Evolutionary conservation across 2,888 invertebrate genomes (phyloP).

Genomic region (Hoplodrina blanda): DNA sequence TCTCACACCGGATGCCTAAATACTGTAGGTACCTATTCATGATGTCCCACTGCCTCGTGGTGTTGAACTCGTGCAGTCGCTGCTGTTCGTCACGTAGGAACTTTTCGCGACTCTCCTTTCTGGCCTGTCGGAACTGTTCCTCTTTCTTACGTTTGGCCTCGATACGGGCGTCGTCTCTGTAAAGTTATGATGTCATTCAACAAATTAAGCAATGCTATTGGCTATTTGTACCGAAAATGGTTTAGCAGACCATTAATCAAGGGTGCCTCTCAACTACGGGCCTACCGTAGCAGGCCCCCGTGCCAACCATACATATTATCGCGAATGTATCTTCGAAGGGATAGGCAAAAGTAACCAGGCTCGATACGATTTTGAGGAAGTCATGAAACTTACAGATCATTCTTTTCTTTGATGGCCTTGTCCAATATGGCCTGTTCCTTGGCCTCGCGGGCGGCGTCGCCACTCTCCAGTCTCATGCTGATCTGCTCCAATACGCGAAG

Average conservation of each 20-base stretch:
- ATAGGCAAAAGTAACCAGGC: too few species aligned
- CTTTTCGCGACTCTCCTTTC: conserved; percentile 71
- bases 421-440: conserved; percentile 86
- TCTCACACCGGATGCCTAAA: too few species aligned
- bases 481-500: conserved; percentile 84
- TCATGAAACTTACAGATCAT: conserved; percentile 72
- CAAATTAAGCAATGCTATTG: neutral
- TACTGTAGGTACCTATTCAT: conserved; percentile 79
- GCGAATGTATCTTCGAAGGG: too few species aligned
- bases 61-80: conserved; percentile 76
- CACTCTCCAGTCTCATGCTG: conserved; percentile 81
- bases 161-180: conserved; percentile 79
- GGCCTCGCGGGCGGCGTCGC: conserved; percentile 80
- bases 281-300: too few species aligned
- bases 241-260: too few species aligned
- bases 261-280: too few species aligned
- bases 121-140: conserved; percentile 72
- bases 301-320: too few species aligned
- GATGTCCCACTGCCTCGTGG: conserved; percentile 88
- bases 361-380: neutral
- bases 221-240: too few species aligned
- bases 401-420: conserved; percentile 86
- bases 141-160: conserved; percentile 72
- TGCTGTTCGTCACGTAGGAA: conserved; percentile 77
- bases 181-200: conserved; percentile 2